Evolutionary conservation across 2,888 invertebrate species (phyloP).

Genomic region (Mycalesis mineus): DNA sequence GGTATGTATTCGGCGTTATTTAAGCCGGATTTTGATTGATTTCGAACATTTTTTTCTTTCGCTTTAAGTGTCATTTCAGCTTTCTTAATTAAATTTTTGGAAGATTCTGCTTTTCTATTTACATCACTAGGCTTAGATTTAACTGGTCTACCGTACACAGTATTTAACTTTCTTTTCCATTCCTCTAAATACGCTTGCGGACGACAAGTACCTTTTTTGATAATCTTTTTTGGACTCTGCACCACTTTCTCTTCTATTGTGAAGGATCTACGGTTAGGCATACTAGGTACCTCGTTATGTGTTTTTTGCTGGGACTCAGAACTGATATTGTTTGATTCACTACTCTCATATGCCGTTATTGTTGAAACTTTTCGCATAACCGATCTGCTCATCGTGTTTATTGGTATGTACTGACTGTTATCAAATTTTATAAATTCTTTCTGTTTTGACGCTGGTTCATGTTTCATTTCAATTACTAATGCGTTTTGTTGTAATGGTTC

Average conservation of each 20-base stretch:
- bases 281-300: conserved; percentile 39
- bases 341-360: conserved; percentile 61
- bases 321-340: conserved; percentile 55
- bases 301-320: conserved; percentile 39
- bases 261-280: conserved; percentile 18
- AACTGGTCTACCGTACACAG: conserved; percentile 50
- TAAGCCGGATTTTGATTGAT: conserved; percentile 27
- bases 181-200: conserved; percentile 47
- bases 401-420: conserved; percentile 9
- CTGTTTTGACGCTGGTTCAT: conserved; percentile 33
- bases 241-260: background rate
- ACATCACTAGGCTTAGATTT: conserved; percentile 36
- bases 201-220: conserved; percentile 38
- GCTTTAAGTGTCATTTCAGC: conserved; percentile 12
- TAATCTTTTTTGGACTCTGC: conserved; percentile 20
- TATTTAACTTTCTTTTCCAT: conserved; percentile 61
- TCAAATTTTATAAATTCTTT: conserved; percentile 16
- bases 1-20: conserved; percentile 69
- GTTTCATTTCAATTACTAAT: conserved; percentile 50
- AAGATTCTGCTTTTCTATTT: conserved; percentile 32
- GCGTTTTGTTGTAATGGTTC: conserved; percentile 45
- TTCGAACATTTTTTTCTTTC: background rate
- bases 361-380: conserved; percentile 50
- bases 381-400: conserved; percentile 2
- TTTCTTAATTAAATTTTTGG: conserved; percentile 27